Conservation (phyloP, 2,797 vertebrate genomes). For the Gephyroberyx darwinii region DNA sequence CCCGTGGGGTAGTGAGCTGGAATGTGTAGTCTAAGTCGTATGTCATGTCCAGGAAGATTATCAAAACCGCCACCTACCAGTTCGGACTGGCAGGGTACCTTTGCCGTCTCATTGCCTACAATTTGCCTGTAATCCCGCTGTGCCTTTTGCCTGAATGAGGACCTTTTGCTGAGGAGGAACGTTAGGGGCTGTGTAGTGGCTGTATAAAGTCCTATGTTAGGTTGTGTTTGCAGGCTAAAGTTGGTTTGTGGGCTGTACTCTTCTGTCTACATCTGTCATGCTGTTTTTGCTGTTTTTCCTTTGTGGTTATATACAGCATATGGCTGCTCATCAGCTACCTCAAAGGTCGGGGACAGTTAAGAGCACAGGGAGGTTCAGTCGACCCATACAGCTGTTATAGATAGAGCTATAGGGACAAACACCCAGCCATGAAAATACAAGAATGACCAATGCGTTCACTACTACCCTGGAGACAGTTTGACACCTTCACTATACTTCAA, state of each 20-base stretch:
- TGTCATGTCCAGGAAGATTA: slow-evolving; percentile 38
- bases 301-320: slow-evolving; percentile 32
- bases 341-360: slow-evolving; percentile 51
- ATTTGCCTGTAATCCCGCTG: slow-evolving; percentile 27
- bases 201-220: slow-evolving; percentile 44
- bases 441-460: slow-evolving; percentile 7
- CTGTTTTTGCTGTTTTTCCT: slow-evolving; percentile 35
- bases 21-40: slow-evolving; percentile 22
- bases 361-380: slow-evolving; percentile 30
- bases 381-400: slow-evolving; percentile 38
- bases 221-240: slow-evolving; percentile 14
- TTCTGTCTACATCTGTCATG: slow-evolving; percentile 27
- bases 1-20: slow-evolving; percentile 18
- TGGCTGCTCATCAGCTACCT: slow-evolving; percentile 60
- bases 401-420: slow-evolving; percentile 17
- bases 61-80: slow-evolving; percentile 10
- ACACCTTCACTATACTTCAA: not conserved
- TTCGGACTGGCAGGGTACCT: slow-evolving; percentile 1
- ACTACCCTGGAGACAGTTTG: not conserved
- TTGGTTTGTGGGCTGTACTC: slow-evolving; percentile 45
- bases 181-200: slow-evolving; percentile 27
- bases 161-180: slow-evolving; percentile 50
- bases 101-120: slow-evolving; percentile 17
- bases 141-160: slow-evolving; percentile 51
- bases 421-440: slow-evolving; percentile 13